Base-by-base conservation (phyloP, 2,888 invertebrate species). In the Cerceris rybyensis region DNA sequence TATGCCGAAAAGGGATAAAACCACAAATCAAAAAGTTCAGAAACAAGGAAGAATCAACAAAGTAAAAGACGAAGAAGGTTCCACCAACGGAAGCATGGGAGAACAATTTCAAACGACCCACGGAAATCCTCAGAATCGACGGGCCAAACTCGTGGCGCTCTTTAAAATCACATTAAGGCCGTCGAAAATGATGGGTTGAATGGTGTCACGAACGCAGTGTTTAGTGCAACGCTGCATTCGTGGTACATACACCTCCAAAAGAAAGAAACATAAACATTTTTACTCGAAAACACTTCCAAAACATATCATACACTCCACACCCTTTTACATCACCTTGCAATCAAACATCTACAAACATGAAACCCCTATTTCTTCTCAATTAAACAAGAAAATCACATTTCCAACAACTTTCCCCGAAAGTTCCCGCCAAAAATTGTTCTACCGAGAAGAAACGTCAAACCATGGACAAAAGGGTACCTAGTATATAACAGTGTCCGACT, bases 121-220 rank as follows among this genome's bases (percentile, higher is more conserved):
- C 55, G 70, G 61, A 80, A 74, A 83, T 82, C n/a, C 64, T 54
- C 61, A 42, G 16, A 54, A 65, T 65, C 70, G 69, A 50, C 68
- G 75, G 50, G 74, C 70, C 70, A 28, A 28, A 71, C 72, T 79
- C 67, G 70, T 70, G 67, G 67, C 69, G 69, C 72, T 80, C 71
- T 77, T 76, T 81, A 82, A 82, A 83, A 81, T 81, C 84, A 61
- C 79, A 84, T 84, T 81, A 84, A 69, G 79, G 71, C 49, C 70
- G 71, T 63, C 73, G 75, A 84, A 80, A 80, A 74, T 78, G 73
- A 73, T 41, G 69, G 75, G 60, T 50, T 65, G 59, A 17, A 59
- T 68, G 60, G 63, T 75, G 69, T 75, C 71, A 78, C 61, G 65
- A 74, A 70, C 50, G 14, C 49, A 11, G 64, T 57, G 54, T 75